These are phyloP conservation scores for Apistogramma diplotaenia DNA, from an alignment of 2,113 vertebrate species.

Conservation along the genomic window DNA sequence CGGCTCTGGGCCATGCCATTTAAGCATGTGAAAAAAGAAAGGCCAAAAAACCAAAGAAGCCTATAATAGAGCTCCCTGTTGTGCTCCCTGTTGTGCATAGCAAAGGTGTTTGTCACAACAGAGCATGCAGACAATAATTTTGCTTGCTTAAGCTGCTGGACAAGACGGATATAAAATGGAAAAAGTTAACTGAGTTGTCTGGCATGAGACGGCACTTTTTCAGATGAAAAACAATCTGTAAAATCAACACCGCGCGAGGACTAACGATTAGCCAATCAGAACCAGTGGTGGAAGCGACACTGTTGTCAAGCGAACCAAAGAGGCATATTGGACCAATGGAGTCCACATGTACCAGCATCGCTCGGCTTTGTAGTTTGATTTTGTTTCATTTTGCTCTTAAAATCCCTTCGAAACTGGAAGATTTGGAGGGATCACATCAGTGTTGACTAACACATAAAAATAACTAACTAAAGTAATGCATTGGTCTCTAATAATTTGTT, in stretches of 20 bases:
- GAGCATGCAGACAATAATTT: too few species aligned
- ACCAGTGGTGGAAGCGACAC: background rate
- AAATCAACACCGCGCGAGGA: background rate
- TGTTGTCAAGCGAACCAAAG: background rate
- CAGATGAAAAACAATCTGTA: background rate
- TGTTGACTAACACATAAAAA: background rate
- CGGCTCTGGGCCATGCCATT: too few species aligned
- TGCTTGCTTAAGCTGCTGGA: too few species aligned
- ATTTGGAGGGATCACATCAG: background rate
- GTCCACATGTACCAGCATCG: background rate
- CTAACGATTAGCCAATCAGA: background rate
- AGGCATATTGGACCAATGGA: rapidly evolving
- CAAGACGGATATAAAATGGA: too few species aligned
- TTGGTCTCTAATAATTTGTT: background rate
- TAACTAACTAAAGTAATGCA: background rate
- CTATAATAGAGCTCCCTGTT: too few species aligned
- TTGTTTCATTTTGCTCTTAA: background rate
- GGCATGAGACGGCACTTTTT: rapidly evolving
- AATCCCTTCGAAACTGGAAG: background rate
- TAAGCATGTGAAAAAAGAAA: too few species aligned
- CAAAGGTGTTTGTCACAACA: too few species aligned
- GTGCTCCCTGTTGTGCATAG: too few species aligned
- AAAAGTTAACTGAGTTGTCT: background rate
- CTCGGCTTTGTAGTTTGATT: background rate
- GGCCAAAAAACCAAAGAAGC: too few species aligned